These are phyloP conservation scores for Charanyca ferruginea DNA, from an alignment of 2,888 invertebrate genomes.

Conservation along the genomic window DNA sequence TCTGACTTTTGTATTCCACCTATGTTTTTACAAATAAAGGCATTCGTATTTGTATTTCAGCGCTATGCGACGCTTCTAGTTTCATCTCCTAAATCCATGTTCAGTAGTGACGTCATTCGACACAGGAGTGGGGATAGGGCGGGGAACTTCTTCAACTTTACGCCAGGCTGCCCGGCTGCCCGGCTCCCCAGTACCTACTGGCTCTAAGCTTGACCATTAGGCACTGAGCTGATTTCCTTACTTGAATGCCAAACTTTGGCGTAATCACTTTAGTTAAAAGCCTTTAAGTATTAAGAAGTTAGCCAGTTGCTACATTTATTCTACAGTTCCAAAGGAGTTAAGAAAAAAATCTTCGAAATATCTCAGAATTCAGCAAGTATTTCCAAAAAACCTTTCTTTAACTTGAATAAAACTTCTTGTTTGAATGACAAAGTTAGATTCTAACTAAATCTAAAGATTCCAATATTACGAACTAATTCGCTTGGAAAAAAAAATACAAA, in stretches of 20 bases:
- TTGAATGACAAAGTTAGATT: neutral
- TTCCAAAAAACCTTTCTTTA: neutral
- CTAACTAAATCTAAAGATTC: neutral
- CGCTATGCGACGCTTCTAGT: constrained; percentile 32
- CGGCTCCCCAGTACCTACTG: constrained; percentile 28
- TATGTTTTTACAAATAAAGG: no score
- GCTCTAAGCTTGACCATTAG: constrained; percentile 43
- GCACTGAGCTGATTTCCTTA: constrained; percentile 30
- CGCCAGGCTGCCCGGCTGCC: neutral
- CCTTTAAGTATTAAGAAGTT: constrained; percentile 28
- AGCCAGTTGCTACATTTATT: neutral
- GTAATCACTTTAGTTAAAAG: constrained; percentile 36
- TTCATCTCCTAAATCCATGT: constrained; percentile 27
- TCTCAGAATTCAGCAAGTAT: neutral
- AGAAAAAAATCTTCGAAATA: neutral
- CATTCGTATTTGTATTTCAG: no score
- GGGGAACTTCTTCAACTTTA: constrained; percentile 31
- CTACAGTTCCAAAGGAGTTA: neutral
- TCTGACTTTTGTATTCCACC: no score
- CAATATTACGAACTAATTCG: no score
- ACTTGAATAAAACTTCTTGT: neutral
- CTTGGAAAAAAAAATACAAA: no score
- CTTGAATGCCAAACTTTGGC: constrained; percentile 35
- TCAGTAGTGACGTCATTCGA: constrained; percentile 55
- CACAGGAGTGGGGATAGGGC: constrained; percentile 31